These are phyloP conservation scores for Plecturocebus donacophilus DNA, from an alignment of 2,113 vertebrate genomes.

Conservation along the genomic window DNA sequence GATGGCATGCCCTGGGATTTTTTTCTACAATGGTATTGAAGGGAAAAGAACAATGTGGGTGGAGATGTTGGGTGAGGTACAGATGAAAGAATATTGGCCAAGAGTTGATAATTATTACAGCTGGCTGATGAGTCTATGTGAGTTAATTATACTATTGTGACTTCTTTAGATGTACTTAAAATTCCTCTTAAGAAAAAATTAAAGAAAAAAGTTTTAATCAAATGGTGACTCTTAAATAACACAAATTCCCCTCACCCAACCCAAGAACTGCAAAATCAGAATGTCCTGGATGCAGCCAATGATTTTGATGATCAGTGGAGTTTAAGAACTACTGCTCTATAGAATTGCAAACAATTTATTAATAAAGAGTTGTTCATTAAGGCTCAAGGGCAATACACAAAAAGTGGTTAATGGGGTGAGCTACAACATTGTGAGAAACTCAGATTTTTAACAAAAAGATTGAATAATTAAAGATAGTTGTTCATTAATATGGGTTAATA, in stretches of 20 bases:
- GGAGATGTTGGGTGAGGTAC: background rate
- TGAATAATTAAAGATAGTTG: background rate
- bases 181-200: constrained; percentile 1
- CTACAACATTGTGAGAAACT: background rate
- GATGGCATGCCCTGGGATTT: background rate
- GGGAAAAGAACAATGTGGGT: background rate
- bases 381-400: background rate
- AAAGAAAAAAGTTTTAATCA: background rate
- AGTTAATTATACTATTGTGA: background rate
- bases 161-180: background rate
- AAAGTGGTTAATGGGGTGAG: constrained; percentile 10
- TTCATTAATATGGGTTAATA: background rate
- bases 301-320: background rate
- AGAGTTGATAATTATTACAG: constrained; percentile 22
- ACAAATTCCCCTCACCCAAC: background rate
- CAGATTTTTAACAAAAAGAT: background rate
- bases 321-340: background rate
- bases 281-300: background rate
- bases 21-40: background rate
- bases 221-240: background rate
- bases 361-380: background rate
- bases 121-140: background rate
- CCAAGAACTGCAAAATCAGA: constrained; percentile 37
- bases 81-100: background rate
- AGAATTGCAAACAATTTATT: constrained; percentile 11